These are phyloP conservation scores for Julus scandinavius DNA, from an alignment of 2,888 invertebrate genomes.

Conservation along the genomic window DNA sequence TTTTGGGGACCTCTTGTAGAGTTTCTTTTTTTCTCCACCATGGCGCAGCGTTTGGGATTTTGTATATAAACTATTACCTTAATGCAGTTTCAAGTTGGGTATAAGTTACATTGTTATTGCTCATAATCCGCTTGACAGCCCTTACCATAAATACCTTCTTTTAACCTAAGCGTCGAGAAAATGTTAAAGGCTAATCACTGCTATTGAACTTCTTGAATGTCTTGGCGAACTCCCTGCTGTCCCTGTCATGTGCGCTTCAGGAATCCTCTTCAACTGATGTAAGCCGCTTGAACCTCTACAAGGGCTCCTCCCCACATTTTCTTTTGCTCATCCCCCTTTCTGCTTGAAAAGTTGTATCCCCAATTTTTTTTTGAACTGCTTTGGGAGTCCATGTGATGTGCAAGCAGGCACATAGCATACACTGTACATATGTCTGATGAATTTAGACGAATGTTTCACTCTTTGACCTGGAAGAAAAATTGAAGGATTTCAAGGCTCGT, in stretches of 20 bases:
- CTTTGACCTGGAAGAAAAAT: no score
- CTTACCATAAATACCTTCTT: constrained; percentile 26
- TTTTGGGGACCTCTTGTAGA: neutral
- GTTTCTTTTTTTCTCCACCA: neutral
- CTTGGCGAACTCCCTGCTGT: constrained; percentile 34
- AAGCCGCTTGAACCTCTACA: constrained; percentile 9
- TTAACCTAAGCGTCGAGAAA: constrained; percentile 40
- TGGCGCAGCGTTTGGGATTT: neutral
- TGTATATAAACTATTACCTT: neutral
- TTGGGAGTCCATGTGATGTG: neutral
- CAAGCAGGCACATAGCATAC: neutral
- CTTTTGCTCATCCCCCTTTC: neutral
- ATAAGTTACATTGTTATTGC: constrained; percentile 37
- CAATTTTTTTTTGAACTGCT: neutral
- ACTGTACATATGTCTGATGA: neutral
- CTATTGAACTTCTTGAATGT: constrained; percentile 38
- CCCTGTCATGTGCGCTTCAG: constrained; percentile 20
- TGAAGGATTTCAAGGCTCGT: no score
- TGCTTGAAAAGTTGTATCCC: neutral
- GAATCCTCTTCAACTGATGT: constrained; percentile 36
- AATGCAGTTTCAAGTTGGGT: constrained; percentile 20
- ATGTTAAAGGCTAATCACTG: constrained; percentile 46
- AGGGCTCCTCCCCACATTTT: constrained; percentile 7
- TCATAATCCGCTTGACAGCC: constrained; percentile 43
- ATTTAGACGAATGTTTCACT: no score